Evolutionary conservation across 2,888 invertebrate genomes (phyloP).

Genomic region (Vanessa cardui): DNA sequence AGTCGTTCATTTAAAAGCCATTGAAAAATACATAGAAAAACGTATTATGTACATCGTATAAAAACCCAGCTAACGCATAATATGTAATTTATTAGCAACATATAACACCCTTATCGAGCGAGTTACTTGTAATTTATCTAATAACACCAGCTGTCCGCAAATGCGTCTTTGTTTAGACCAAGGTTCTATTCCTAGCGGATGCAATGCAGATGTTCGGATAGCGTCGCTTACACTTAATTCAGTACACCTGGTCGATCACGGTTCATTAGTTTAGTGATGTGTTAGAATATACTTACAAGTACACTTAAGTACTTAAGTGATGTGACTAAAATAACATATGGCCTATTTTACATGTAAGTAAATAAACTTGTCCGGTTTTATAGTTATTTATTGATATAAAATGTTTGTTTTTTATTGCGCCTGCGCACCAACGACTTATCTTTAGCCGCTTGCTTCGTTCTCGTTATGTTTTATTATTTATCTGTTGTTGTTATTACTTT

Average conservation of each 20-base stretch:
- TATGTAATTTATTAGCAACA: too few relatives aligned
- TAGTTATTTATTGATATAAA: background rate
- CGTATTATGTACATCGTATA: too few relatives aligned
- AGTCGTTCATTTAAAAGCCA: too few relatives aligned
- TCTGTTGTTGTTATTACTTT: too few relatives aligned
- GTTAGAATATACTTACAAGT: conserved; percentile 17
- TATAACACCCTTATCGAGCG: background rate
- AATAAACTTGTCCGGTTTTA: background rate
- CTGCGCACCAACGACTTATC: too few relatives aligned
- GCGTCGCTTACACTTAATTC: conserved; percentile 22
- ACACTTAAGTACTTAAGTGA: conserved; percentile 1
- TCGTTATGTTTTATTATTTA: too few relatives aligned
- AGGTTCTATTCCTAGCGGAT: conserved; percentile 36
- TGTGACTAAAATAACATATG: background rate
- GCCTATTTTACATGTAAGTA: background rate
- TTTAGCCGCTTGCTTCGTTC: too few relatives aligned
- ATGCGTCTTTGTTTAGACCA: conserved; percentile 19
- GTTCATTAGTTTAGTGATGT: conserved; percentile 30
- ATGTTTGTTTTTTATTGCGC: too few relatives aligned
- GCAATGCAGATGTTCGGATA: conserved; percentile 36
- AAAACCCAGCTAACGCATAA: too few relatives aligned
- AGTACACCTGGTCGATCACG: conserved; percentile 33
- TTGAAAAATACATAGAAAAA: too few relatives aligned
- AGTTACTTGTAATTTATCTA: conserved; percentile 2
- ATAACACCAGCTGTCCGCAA: conserved; percentile 5